Conservation (phyloP, 2,797 vertebrate species). For the Bufotes viridis region DNA sequence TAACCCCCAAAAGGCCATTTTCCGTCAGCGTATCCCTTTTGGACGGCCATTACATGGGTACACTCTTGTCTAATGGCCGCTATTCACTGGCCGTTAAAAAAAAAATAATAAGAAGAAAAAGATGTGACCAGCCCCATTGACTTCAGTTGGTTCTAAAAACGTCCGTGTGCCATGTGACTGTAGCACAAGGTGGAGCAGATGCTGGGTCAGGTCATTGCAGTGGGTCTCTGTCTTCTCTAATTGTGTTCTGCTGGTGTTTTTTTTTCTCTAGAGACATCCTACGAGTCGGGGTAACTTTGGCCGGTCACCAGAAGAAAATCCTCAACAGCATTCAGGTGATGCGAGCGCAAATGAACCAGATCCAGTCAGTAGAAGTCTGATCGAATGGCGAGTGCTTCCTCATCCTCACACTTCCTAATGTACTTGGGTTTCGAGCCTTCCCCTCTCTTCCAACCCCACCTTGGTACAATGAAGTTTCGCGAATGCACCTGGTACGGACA, state of each 20-base stretch:
- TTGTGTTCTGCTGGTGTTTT: slow-evolving; percentile 15
- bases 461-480: slow-evolving; percentile 33
- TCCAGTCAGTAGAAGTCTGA: slow-evolving; percentile 99
- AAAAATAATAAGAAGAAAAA: no score
- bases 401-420: slow-evolving; percentile 67
- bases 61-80: no score
- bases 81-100: no score
- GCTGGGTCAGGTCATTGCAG: no score
- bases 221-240: not conserved
- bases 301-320: slow-evolving; percentile 99
- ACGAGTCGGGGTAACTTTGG: slow-evolving; percentile 95
- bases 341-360: slow-evolving; percentile 99
- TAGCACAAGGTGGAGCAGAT: no score
- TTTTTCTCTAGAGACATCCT: slow-evolving; percentile 88
- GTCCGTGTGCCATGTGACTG: no score
- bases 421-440: slow-evolving; percentile 60
- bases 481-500: not conserved
- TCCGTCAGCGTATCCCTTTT: no score
- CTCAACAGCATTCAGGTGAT: slow-evolving; percentile 99
- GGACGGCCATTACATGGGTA: no score
- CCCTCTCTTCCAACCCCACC: slow-evolving; percentile 10
- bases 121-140: no score
- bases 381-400: slow-evolving; percentile 61
- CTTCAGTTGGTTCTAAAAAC: no score
- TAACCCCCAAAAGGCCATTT: no score